Evolutionary conservation across 2,888 invertebrate genomes (phyloP).

Genomic region (Noctua janthina): DNA sequence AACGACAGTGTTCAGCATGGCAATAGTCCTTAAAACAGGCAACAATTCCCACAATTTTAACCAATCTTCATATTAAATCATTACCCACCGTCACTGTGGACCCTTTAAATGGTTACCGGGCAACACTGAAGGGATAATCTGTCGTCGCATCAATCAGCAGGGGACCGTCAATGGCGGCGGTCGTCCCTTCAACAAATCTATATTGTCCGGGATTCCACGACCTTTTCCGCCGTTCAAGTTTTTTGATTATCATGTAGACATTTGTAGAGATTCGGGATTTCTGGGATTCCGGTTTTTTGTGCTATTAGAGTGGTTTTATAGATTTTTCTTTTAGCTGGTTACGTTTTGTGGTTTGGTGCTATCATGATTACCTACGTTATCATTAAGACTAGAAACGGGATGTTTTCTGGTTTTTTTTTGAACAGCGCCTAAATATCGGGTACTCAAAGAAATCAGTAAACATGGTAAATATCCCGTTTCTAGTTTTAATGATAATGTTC

Average conservation of each 20-base stretch:
- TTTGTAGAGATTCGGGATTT: slow-evolving; percentile 35
- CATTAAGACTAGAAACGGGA: too few species aligned
- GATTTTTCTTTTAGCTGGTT: not conserved
- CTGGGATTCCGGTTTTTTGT: slow-evolving; percentile 23
- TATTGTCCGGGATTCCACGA: slow-evolving; percentile 54
- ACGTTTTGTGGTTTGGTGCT: not conserved
- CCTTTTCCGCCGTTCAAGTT: slow-evolving; percentile 55
- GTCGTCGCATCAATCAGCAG: slow-evolving; percentile 69
- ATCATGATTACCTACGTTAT: not conserved
- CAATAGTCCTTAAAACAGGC: slow-evolving; percentile 13
- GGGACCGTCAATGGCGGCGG: slow-evolving; percentile 53
- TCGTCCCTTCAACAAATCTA: slow-evolving; percentile 65
- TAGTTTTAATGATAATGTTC: too few species aligned
- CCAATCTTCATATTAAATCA: slow-evolving; percentile 53
- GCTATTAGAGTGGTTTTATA: slow-evolving; percentile 12
- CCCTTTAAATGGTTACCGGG: slow-evolving; percentile 60
- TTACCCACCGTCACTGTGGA: slow-evolving; percentile 53
- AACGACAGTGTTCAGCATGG: slow-evolving; percentile 4
- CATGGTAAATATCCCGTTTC: too few species aligned
- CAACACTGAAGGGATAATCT: slow-evolving; percentile 64
- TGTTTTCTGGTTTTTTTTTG: too few species aligned
- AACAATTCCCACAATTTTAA: slow-evolving; percentile 35
- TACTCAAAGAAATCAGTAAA: too few species aligned
- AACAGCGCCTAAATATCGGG: too few species aligned
- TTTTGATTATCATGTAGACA: slow-evolving; percentile 54